Evolutionary conservation across 2,113 vertebrate species (phyloP).

Genomic region (Mola mola): DNA sequence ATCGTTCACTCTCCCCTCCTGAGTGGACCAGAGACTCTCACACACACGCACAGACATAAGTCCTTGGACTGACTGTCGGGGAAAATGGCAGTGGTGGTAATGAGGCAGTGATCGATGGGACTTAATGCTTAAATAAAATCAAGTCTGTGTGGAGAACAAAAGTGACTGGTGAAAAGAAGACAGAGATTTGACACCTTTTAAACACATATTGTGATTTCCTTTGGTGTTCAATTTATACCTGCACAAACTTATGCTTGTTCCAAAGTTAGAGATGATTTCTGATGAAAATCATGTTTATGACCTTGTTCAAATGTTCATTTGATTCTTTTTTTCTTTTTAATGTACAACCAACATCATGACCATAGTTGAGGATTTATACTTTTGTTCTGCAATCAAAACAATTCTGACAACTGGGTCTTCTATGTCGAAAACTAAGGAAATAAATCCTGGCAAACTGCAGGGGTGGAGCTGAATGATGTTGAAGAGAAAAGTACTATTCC

Average conservation of each 20-base stretch:
- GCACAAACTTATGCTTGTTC: too few species aligned
- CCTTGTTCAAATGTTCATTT: neutral
- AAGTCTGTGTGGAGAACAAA: conserved; percentile 23
- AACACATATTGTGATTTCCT: conserved; percentile 14
- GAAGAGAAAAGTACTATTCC: too few species aligned
- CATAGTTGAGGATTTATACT: too few species aligned
- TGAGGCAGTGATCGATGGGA: conserved; percentile 72
- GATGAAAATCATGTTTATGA: neutral
- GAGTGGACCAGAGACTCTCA: conserved; percentile 41
- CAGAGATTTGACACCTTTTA: conserved; percentile 9
- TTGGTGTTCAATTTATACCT: too few species aligned
- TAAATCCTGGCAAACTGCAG: too few species aligned
- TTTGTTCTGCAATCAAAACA: too few species aligned
- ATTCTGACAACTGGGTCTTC: too few species aligned
- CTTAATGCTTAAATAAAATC: conserved; percentile 40
- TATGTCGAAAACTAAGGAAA: too few species aligned
- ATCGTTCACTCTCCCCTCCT: conserved; percentile 62
- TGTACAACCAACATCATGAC: too few species aligned
- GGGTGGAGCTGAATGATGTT: too few species aligned
- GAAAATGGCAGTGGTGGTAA: conserved; percentile 57
- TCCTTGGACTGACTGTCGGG: conserved; percentile 35
- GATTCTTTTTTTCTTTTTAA: too few species aligned
- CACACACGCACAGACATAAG: conserved; percentile 28
- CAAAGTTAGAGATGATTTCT: too few species aligned
- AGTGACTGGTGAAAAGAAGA: conserved; percentile 14